A percentile compares a stretch with the other conserved stretches of the same genome.
Evolutionary conservation across 1,140 invertebrate species (phyloP).

Genomic region (Hesperophylax magnus): DNA sequence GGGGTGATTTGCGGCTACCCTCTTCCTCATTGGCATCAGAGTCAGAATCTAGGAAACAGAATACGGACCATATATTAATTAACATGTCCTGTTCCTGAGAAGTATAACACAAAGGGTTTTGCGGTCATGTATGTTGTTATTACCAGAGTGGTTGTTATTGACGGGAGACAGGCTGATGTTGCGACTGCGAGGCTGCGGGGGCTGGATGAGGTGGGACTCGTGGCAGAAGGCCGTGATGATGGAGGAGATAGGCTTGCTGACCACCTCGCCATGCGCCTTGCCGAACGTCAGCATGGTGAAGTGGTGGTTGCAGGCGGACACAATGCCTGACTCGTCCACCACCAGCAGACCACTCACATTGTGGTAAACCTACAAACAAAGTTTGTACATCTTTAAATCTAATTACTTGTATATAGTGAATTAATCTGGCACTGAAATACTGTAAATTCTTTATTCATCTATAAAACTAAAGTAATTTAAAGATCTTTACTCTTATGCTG

Average conservation of each 20-base stretch:
- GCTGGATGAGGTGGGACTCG: conserved; percentile 64
- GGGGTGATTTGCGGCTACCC: conserved; percentile 68
- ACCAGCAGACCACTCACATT: conserved; percentile 80
- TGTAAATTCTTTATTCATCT: no score
- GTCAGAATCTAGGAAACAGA: conserved; percentile 62
- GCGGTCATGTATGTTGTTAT: not conserved
- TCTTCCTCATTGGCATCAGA: conserved; percentile 68
- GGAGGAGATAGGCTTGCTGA: conserved; percentile 72
- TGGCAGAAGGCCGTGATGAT: conserved; percentile 72
- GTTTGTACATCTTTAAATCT: not conserved
- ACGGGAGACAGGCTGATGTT: conserved; percentile 70
- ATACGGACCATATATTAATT: no score
- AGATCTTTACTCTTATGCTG: no score
- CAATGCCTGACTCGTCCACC: conserved; percentile 73
- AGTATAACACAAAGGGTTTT: no score
- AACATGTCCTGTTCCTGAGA: no score
- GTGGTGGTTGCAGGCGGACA: conserved; percentile 78
- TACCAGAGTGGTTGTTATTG: conserved; percentile 67
- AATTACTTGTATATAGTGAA: no score
- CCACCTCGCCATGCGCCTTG: conserved; percentile 73
- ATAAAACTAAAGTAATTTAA: no score
- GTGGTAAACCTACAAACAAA: conserved; percentile 70
- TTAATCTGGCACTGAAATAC: no score
- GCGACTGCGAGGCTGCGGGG: conserved; percentile 62
- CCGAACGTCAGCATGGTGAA: conserved; percentile 78